Base-by-base conservation (phyloP, 2,888 invertebrate species). In the Callyntrura sp. region DNA sequence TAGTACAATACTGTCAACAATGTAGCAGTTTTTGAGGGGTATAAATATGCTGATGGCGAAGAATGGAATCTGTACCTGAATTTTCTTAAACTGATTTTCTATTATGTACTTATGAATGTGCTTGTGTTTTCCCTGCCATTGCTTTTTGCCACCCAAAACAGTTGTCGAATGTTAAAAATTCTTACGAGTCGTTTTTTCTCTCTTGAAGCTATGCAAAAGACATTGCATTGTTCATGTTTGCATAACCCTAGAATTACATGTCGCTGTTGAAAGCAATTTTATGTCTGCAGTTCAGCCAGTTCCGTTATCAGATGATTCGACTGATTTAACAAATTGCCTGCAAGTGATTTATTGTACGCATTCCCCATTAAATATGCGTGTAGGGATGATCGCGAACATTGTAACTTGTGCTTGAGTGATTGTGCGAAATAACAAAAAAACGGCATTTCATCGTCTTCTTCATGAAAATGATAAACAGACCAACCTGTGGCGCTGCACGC, bases 231-330 rank as follows among this genome's bases (percentile, higher is more conserved):
- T 85, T n/a, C 85, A 78, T 85, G 87, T 87, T 87, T 87, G 87
- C 87, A 87, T 87, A 87, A 87, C 87, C 87, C 87, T 70, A 81
- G 57, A 81, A 87, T 87, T 87, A 87, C 81, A 55, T 28, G 62
- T 79, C 79, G 60, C n/a, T 83, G 48, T 79, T 68, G 79, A 87
- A 45, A 55, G 87, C 79, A 87, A 79, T 68, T 85, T 85, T 85
- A 45, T 57, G 62, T 78, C 14, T 73, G 43, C 60, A 17, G 12
- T 78, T 60, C 76, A 35, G 28, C 81, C 78, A 87, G 87, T 87
- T 87, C 87, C 87, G 87, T 87, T 87, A 87, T 87, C 87, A 43
- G 87, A 83, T 83, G 82, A 87, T 79, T 81, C 70, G 51, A 79
- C 79, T 78, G 85, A 85, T 85, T 85, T 85, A 85, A 85, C 70